Conservation (phyloP, 2,797 vertebrate genomes). For the Echeneis naucrates region DNA sequence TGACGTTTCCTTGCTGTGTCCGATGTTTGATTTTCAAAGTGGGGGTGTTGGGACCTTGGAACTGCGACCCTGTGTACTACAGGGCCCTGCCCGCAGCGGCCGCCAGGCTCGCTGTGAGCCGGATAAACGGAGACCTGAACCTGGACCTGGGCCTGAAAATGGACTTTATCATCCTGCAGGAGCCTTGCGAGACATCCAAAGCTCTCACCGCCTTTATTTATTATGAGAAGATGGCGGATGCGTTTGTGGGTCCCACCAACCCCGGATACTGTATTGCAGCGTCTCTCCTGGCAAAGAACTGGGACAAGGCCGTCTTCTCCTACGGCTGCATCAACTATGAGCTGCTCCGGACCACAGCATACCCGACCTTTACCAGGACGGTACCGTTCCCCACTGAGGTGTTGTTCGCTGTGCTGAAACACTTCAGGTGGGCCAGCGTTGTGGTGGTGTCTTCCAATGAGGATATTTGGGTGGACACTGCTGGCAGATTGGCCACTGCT, state of each 20-base stretch:
- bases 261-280: conserved; percentile 87
- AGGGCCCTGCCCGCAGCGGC: conserved; percentile 79
- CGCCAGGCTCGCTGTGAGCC: conserved; percentile 77
- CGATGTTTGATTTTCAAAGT: conserved; percentile 84
- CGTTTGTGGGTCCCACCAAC: conserved; percentile 82
- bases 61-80: conserved; percentile 81
- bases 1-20: conserved; percentile 81
- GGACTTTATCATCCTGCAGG: conserved; percentile 81
- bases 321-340: conserved; percentile 83
- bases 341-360: conserved; percentile 73
- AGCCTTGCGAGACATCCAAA: conserved; percentile 85
- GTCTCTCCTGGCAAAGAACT: conserved; percentile 83
- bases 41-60: conserved; percentile 86
- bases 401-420: conserved; percentile 81
- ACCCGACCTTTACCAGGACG: conserved; percentile 81
- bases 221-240: conserved; percentile 76
- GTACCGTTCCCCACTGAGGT: conserved; percentile 78
- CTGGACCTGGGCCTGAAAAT: conserved; percentile 76
- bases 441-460: conserved; percentile 86
- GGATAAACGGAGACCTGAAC: conserved; percentile 79
- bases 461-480: conserved; percentile 85
- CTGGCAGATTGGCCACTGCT: conserved; percentile 77
- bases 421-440: conserved; percentile 86
- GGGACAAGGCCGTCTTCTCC: conserved; percentile 85
- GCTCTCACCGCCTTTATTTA: conserved; percentile 83